These are phyloP conservation scores for Calliphora vomitoria DNA, from an alignment of 2,888 invertebrate species.

Conservation along the genomic window DNA sequence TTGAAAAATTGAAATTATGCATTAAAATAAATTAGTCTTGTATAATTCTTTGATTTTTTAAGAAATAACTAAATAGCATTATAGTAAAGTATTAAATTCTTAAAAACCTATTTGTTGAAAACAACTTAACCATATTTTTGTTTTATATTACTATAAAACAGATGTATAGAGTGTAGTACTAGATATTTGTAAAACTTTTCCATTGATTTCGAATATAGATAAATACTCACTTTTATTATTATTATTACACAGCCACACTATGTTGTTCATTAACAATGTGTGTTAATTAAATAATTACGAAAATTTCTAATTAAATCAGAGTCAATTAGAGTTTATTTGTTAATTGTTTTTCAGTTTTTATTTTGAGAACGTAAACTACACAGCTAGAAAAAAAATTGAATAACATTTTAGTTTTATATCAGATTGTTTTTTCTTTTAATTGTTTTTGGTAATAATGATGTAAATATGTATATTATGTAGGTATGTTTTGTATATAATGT, in stretches of 20 bases:
- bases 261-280: neutral
- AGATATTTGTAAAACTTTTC: no score
- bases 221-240: no score
- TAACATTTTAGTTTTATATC: slow-evolving; percentile 52
- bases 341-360: slow-evolving; percentile 31
- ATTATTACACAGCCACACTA: neutral
- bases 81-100: no score
- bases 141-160: no score
- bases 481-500: slow-evolving; percentile 22
- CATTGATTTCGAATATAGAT: no score
- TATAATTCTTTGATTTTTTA: no score
- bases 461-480: slow-evolving; percentile 15
- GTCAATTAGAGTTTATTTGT: slow-evolving; percentile 38
- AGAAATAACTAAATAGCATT: no score
- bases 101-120: no score
- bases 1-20: no score
- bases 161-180: no score
- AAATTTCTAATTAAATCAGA: slow-evolving; percentile 16
- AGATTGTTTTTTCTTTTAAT: slow-evolving; percentile 19
- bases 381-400: slow-evolving; percentile 67
- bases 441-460: neutral
- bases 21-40: no score
- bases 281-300: neutral
- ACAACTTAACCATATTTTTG: no score
- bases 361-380: slow-evolving; percentile 70